Percentiles rank a stretch among this genome's conserved stretches.
Evolutionary conservation across 2,113 vertebrate genomes (phyloP).

Genomic region (Egretta garzetta): DNA sequence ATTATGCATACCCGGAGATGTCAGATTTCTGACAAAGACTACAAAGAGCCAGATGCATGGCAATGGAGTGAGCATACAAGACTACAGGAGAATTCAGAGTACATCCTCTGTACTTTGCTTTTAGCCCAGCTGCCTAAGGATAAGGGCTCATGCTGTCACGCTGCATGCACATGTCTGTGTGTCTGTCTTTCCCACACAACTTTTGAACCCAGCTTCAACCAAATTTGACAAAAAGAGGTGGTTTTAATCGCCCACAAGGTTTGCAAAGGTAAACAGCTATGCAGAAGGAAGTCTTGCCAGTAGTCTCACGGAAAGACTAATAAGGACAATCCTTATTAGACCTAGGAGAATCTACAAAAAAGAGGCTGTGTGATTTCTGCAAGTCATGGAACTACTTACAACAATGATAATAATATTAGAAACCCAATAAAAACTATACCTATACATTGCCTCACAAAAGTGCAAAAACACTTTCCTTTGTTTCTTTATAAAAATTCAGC

Average conservation of each 20-base stretch:
- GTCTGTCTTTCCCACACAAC: not conserved
- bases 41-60: not conserved
- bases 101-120: not conserved
- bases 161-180: not conserved
- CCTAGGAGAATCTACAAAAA: not conserved
- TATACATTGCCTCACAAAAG: not conserved
- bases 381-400: not conserved
- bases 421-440: not conserved
- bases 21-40: slow-evolving; percentile 34
- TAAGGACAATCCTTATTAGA: not conserved
- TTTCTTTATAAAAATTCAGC: not conserved
- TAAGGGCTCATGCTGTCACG: not conserved
- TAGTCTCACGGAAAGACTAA: not conserved
- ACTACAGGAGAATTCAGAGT: not conserved
- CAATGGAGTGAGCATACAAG: not conserved
- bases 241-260: not conserved
- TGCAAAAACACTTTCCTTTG: not conserved
- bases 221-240: not conserved
- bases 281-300: not conserved
- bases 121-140: not conserved
- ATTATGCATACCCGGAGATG: not conserved
- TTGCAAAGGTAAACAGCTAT: not conserved
- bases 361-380: not conserved
- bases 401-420: not conserved
- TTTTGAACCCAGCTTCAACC: not conserved